Percentiles rank a stretch among this genome's conserved stretches.
phyloP scores from a whole-genome alignment of 2,888 invertebrate genomes.

The Frankliniella intonsa region DNA sequence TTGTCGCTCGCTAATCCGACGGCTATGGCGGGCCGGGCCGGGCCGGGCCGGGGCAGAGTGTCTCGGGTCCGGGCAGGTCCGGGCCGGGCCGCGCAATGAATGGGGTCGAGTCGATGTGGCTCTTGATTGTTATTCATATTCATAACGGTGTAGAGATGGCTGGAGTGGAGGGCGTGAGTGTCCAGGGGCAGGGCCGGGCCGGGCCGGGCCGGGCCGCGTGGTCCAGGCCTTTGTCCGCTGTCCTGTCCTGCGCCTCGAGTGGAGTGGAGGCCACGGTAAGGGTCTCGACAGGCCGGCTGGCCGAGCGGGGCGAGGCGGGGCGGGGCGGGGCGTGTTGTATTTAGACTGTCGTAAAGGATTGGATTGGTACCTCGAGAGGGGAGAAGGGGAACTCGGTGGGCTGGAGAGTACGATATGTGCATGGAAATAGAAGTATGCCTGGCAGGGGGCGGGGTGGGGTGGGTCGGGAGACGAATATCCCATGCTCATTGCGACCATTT shows the following conservation, averaged over 20 bases:
- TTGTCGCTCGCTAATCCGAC: not conserved
- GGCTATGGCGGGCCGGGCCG: not conserved
- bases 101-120: not conserved
- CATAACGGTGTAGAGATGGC: not conserved
- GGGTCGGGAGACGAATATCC: no score
- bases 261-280: not conserved
- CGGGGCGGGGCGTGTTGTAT: not conserved
- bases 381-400: no score
- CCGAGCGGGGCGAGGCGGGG: not conserved
- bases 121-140: conserved; percentile 23
- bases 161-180: not conserved
- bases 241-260: not conserved
- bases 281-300: not conserved
- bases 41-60: not conserved
- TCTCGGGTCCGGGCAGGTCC: no score
- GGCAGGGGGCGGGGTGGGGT: no score
- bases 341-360: not conserved
- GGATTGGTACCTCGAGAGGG: no score
- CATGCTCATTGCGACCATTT: no score
- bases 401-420: no score
- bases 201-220: no score
- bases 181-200: not conserved
- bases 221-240: not conserved
- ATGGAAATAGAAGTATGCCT: no score
- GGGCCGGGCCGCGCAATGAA: not conserved